Base-by-base conservation (phyloP, 2,113 vertebrate genomes). In the Syngnathus typhle region DNA sequence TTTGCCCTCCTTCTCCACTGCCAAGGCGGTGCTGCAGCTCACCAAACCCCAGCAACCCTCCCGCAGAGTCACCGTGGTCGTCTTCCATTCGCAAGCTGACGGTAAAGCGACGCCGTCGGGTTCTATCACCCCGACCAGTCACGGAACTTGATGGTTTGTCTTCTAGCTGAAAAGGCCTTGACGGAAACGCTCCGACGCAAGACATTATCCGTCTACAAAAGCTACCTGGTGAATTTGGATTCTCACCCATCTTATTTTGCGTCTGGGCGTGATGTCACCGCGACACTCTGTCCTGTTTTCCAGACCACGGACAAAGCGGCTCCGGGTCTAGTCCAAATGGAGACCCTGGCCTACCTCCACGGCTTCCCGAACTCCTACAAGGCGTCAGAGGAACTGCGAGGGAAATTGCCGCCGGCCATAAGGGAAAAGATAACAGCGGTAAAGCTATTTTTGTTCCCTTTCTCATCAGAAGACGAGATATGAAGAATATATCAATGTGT, bases 261-360 rank as follows among this genome's bases (percentile, higher is more conserved):
- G 27, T 32, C 2, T 36, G 23, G 9, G 2, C 27, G 6, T 8
- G 21, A 21, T 10, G 15, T 5, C 2, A 6, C 16, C 9, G 5
- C 27, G 2, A 19, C 19, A 7, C 3, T 0, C 0, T 8, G 1
- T 72, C 5, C 49, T 36, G 47, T 49, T 73, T 7, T 69, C 16
- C 71, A 99, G 97, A 99, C 97, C 16, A 94, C 94, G 11, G 97
- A 98, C 78, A 96, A 94, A 90, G 97, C 98, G 84, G 94, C 94
- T 74, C 97, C 95, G 0, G 96, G 96, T 10, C 86, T 98, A 72
- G 94, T 98, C 73, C 87, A 93, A 56, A 93, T 98, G 90, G 94
- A 94, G 77, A 89, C 94, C 36, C 88, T 98, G 86, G 95, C 92
- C 49, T 98, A 95, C 68, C 88, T 99, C 60, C 95, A 94, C 61